A percentile compares a stretch with the other conserved stretches of the same genome.
These are phyloP conservation scores for Squalus acanthias DNA, from an alignment of 2,797 vertebrate species.

Conservation along the genomic window DNA sequence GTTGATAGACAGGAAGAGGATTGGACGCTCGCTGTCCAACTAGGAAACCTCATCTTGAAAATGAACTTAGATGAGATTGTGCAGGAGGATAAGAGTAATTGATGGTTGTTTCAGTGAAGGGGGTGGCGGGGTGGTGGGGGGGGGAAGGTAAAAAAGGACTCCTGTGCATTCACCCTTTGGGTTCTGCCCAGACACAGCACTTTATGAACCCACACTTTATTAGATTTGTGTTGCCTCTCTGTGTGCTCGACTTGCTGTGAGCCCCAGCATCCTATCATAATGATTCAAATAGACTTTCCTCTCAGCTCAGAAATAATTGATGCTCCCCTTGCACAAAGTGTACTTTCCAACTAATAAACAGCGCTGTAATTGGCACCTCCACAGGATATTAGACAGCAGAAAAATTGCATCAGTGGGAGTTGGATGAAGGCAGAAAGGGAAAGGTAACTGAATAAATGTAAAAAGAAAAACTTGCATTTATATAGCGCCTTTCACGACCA, in stretches of 20 bases:
- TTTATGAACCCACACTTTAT: conserved; percentile 53
- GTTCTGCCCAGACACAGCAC: conserved; percentile 49
- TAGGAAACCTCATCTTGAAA: conserved; percentile 80
- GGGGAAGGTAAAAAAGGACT: conserved; percentile 52
- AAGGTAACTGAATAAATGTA: conserved; percentile 50
- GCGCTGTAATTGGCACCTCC: conserved; percentile 41
- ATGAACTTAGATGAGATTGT: conserved; percentile 83
- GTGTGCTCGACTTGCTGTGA: conserved; percentile 55
- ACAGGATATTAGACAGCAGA: conserved; percentile 52
- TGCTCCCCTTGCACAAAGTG: conserved; percentile 58
- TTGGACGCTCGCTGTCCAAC: conserved; percentile 79
- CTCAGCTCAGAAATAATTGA: conserved; percentile 66
- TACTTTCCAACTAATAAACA: conserved; percentile 62
- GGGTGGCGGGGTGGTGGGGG: conserved; percentile 39
- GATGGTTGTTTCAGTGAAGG: conserved; percentile 84
- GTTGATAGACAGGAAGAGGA: conserved; percentile 84
- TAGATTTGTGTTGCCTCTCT: conserved; percentile 57
- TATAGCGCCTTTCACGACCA: no score
- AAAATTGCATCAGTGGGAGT: conserved; percentile 46
- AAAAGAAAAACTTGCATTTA: neutral
- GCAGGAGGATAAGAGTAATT: conserved; percentile 85
- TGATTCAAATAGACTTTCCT: conserved; percentile 55
- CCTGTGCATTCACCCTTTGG: conserved; percentile 57
- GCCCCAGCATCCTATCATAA: conserved; percentile 54
- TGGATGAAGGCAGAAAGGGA: conserved; percentile 50